Percentiles rank a stretch among this genome's conserved stretches.
phyloP scores from a whole-genome alignment of 2,888 invertebrate species.

The Platerodrilus igneus region DNA sequence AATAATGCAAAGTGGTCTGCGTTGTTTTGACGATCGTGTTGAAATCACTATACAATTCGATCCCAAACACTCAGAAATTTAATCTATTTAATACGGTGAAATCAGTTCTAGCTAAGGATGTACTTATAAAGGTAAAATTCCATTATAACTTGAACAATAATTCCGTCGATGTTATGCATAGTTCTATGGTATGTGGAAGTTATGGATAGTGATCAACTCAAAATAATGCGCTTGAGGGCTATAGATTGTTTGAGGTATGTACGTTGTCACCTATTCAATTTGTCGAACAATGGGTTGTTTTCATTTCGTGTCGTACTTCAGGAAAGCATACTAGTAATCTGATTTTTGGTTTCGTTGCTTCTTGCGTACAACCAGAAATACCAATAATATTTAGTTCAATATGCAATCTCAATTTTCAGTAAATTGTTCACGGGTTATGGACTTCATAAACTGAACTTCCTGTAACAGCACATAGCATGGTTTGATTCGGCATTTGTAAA shows the following conservation, averaged over 20 bases:
- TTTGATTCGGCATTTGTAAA: too few species aligned
- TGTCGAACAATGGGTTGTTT: slow-evolving; percentile 20
- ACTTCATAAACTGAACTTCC: too few species aligned
- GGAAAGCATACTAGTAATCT: slow-evolving; percentile 19
- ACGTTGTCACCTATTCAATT: slow-evolving; percentile 17
- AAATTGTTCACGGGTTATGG: too few species aligned
- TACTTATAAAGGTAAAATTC: slow-evolving; percentile 22
- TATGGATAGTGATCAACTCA: slow-evolving; percentile 17
- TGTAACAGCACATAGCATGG: too few species aligned
- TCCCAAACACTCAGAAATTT: slow-evolving; percentile 5
- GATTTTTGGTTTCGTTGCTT: slow-evolving; percentile 19
- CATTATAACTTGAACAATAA: slow-evolving; percentile 29
- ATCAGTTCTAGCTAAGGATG: slow-evolving; percentile 1
- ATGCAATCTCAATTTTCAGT: slow-evolving; percentile 17
- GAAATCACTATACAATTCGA: slow-evolving; percentile 1
- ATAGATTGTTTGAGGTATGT: slow-evolving; percentile 10
- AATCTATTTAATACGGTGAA: slow-evolving; percentile 10
- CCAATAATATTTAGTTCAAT: slow-evolving; percentile 20
- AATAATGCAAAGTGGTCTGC: slow-evolving; percentile 7
- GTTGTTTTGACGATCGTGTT: neutral
- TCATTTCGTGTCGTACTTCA: slow-evolving; percentile 18
- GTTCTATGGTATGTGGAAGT: slow-evolving; percentile 19
- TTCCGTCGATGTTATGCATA: slow-evolving; percentile 28
- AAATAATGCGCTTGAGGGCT: slow-evolving; percentile 12
- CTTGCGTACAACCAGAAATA: slow-evolving; percentile 17